A percentile compares a stretch with the other conserved stretches of the same genome.
These are phyloP conservation scores for Zelleria hepariella DNA, from an alignment of 2,888 invertebrate genomes.

Conservation along the genomic window DNA sequence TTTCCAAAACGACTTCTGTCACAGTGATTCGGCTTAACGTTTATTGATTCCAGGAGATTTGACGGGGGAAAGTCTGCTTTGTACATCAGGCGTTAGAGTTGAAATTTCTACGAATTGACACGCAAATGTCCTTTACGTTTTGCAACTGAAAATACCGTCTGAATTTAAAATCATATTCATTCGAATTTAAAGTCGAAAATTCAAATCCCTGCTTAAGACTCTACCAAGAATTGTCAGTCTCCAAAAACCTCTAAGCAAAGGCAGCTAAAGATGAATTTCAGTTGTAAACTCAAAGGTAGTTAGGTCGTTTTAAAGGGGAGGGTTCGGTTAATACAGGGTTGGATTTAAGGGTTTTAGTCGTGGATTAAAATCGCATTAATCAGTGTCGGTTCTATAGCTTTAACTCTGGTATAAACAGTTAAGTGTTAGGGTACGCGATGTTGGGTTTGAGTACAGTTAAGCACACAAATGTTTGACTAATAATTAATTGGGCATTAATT, in stretches of 20 bases:
- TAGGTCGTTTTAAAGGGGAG: slow-evolving; percentile 64
- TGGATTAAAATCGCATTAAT: slow-evolving; percentile 80
- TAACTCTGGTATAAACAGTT: slow-evolving; percentile 71
- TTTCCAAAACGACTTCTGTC: slow-evolving; percentile 51
- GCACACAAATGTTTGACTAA: not conserved
- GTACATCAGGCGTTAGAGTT: slow-evolving; percentile 19
- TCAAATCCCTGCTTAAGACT: slow-evolving; percentile 40
- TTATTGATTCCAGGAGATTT: slow-evolving; percentile 52
- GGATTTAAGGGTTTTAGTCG: slow-evolving; percentile 76
- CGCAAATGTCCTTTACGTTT: slow-evolving; percentile 19
- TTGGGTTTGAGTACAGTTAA: slow-evolving; percentile 45
- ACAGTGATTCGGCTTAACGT: slow-evolving; percentile 57
- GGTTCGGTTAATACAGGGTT: slow-evolving; percentile 62
- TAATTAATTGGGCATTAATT: too few species aligned
- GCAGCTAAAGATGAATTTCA: not conserved
- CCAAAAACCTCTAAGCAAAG: not conserved
- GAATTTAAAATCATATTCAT: slow-evolving; percentile 56
- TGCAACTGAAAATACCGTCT: slow-evolving; percentile 45
- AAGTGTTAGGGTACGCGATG: slow-evolving; percentile 66
- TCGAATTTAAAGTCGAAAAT: slow-evolving; percentile 44
- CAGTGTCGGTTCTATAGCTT: slow-evolving; percentile 72
- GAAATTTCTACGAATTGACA: slow-evolving; percentile 18
- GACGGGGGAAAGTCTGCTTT: slow-evolving; percentile 30
- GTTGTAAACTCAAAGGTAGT: slow-evolving; percentile 24
- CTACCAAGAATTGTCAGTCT: slow-evolving; percentile 9